Percentiles rank a stretch among this genome's conserved stretches.
Conservation (phyloP, 1,140 invertebrate species). For the Halictus rubicundus region DNA sequence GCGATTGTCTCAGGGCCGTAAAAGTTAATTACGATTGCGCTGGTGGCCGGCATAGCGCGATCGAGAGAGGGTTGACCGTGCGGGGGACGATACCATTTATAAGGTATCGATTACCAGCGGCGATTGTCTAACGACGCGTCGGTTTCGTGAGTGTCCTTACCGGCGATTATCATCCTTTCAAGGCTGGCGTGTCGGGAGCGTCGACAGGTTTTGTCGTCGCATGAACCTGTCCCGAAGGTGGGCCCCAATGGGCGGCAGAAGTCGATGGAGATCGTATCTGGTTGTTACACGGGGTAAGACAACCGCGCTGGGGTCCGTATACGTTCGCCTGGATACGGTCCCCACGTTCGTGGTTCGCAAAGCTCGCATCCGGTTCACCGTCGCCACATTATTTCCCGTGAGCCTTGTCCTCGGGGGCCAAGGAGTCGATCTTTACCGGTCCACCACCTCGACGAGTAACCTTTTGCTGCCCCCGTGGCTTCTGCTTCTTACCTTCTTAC, state of each 20-base stretch:
- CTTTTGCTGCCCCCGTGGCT: conserved; percentile 16
- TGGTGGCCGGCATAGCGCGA: background rate
- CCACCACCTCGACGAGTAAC: conserved; percentile 18
- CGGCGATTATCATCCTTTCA: conserved; percentile 58
- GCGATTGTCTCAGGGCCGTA: too few species aligned
- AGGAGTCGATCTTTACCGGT: conserved; percentile 64
- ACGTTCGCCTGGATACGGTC: conserved; percentile 28
- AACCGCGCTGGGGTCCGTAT: conserved; percentile 52
- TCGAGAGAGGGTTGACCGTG: background rate
- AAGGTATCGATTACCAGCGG: conserved; percentile 32
- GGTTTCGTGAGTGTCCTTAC: conserved; percentile 48
- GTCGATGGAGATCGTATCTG: conserved; percentile 70
- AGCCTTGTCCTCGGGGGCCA: conserved; percentile 56
- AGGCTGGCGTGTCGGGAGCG: conserved; percentile 49
- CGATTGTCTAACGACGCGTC: conserved; percentile 46
- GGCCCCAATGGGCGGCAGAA: conserved; percentile 47
- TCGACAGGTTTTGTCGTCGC: conserved; percentile 58
- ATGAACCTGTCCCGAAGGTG: conserved; percentile 50
- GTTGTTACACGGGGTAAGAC: conserved; percentile 66
- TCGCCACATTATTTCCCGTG: conserved; percentile 73
- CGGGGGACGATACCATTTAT: conserved; percentile 25
- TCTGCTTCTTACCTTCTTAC: too few species aligned
- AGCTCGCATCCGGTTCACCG: conserved; percentile 71
- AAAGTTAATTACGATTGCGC: conserved; percentile 31
- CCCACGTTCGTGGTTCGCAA: conserved; percentile 33